Conservation (phyloP, 1,140 invertebrate genomes). For the Lasaia peninsularis region DNA sequence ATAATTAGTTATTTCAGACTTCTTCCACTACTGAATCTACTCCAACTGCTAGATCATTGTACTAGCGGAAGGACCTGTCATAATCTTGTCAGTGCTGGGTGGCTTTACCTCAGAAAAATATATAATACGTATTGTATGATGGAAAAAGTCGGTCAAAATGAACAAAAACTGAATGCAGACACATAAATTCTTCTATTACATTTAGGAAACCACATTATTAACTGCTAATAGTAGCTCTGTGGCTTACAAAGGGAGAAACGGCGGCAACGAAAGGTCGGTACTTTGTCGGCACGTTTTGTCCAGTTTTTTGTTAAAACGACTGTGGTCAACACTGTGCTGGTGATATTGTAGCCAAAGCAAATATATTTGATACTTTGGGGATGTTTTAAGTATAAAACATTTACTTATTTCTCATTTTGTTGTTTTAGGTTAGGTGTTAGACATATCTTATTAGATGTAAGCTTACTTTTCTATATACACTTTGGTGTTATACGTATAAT, state of each 20-base stretch:
- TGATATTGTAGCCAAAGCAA: conserved; percentile 1
- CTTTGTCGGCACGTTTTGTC: conserved; percentile 21
- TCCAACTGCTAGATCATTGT: too few species aligned
- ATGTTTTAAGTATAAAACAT: too few species aligned
- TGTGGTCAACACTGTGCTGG: conserved; percentile 16
- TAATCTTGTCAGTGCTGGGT: too few species aligned
- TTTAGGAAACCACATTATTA: conserved; percentile 32
- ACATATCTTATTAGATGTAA: too few species aligned
- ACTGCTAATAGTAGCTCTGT: conserved; percentile 24
- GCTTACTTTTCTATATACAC: too few species aligned
- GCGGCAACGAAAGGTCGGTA: conserved; percentile 18
- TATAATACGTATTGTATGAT: neutral
- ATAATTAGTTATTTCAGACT: too few species aligned
- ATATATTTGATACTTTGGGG: conserved; percentile 14
- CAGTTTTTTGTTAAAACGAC: conserved; percentile 22
- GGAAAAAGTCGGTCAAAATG: neutral
- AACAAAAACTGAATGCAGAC: conserved; percentile 22
- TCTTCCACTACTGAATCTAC: too few species aligned
- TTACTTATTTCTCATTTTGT: too few species aligned
- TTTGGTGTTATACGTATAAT: too few species aligned
- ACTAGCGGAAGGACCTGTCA: too few species aligned
- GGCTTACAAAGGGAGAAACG: conserved; percentile 22
- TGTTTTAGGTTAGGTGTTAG: too few species aligned
- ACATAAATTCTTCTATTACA: conserved; percentile 26
- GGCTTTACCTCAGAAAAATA: too few species aligned